Conservation (phyloP, 2,888 invertebrate species). For the Drosophila aldrichi region DNA sequence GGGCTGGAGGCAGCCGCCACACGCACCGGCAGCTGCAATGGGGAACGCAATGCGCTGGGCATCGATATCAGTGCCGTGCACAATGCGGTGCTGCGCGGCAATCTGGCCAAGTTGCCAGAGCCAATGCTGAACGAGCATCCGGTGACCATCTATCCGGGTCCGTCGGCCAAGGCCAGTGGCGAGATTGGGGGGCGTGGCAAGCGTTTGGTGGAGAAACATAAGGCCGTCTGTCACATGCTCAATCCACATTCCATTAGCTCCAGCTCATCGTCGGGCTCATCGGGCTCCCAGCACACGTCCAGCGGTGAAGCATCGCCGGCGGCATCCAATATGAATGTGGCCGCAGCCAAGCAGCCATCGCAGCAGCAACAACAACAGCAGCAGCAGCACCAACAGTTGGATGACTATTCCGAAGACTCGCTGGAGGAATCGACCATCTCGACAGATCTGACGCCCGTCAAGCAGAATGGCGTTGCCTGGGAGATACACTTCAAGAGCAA, state of each 20-base stretch:
- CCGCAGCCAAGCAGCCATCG: slow-evolving; percentile 60
- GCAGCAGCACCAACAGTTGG: slow-evolving; percentile 83
- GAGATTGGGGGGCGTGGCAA: slow-evolving; percentile 49
- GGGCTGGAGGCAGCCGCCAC: slow-evolving; percentile 53
- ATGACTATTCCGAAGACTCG: slow-evolving; percentile 93
- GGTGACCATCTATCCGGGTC: slow-evolving; percentile 89
- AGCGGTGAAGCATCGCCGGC: slow-evolving; percentile 73
- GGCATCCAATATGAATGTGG: slow-evolving; percentile 67
- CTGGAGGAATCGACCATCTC: slow-evolving; percentile 88
- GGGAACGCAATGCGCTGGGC: slow-evolving; percentile 84
- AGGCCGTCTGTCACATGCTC: slow-evolving; percentile 90
- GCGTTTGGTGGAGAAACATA: slow-evolving; percentile 89
- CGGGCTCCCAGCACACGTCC: slow-evolving; percentile 67
- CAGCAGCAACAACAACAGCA: slow-evolving; percentile 44
- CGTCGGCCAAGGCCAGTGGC: slow-evolving; percentile 57
- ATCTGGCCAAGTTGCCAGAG: slow-evolving; percentile 84
- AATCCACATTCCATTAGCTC: slow-evolving; percentile 78
- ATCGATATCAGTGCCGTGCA: slow-evolving; percentile 85
- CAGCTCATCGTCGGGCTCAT: slow-evolving; percentile 70
- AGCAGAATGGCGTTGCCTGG: slow-evolving; percentile 94
- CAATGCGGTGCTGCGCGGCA: slow-evolving; percentile 85
- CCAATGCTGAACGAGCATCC: slow-evolving; percentile 88
- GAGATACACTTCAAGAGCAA: slow-evolving; percentile 91
- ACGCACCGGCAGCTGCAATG: slow-evolving; percentile 82
- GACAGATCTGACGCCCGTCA: slow-evolving; percentile 87